Evolutionary conservation across 2,113 vertebrate species (phyloP).

Genomic region (Nibea coibor): DNA sequence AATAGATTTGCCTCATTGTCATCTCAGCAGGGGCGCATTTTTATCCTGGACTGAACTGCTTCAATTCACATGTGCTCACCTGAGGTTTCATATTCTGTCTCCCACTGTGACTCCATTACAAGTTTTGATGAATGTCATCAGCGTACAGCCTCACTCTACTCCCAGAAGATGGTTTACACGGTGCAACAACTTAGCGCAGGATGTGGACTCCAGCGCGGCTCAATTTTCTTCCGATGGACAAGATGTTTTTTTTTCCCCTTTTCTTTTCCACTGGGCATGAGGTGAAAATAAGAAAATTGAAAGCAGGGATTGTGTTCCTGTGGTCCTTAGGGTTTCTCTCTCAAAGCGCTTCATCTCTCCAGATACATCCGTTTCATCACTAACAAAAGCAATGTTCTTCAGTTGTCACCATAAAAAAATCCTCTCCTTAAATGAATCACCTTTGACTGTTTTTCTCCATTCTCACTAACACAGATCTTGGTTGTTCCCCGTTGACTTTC

Average conservation of each 20-base stretch:
- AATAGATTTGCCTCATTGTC: slow-evolving; percentile 39
- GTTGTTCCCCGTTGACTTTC: slow-evolving; percentile 34
- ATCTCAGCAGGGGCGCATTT: slow-evolving; percentile 30
- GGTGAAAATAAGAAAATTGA: slow-evolving; percentile 58
- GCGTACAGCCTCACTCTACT: neutral
- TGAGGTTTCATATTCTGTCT: slow-evolving; percentile 31
- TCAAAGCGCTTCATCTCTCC: slow-evolving; percentile 25
- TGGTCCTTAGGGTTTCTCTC: slow-evolving; percentile 31
- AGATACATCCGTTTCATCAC: slow-evolving; percentile 40
- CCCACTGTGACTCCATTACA: slow-evolving; percentile 56
- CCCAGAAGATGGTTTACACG: slow-evolving; percentile 18
- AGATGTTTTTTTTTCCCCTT: slow-evolving; percentile 4
- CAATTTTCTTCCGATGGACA: slow-evolving; percentile 2
- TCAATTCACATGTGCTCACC: slow-evolving; percentile 16
- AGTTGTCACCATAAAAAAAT: neutral
- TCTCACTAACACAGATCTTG: slow-evolving; percentile 11
- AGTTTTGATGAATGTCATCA: slow-evolving; percentile 59
- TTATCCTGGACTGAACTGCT: slow-evolving; percentile 2
- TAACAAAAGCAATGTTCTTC: slow-evolving; percentile 44
- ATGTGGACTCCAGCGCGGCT: neutral
- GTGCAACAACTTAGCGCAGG: slow-evolving; percentile 33
- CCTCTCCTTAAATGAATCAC: slow-evolving; percentile 24
- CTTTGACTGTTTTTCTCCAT: slow-evolving; percentile 16
- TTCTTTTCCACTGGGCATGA: slow-evolving; percentile 5
- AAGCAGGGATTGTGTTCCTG: neutral